phyloP scores from a whole-genome alignment of 2,113 vertebrate genomes.

The Hypomesus transpacificus region DNA sequence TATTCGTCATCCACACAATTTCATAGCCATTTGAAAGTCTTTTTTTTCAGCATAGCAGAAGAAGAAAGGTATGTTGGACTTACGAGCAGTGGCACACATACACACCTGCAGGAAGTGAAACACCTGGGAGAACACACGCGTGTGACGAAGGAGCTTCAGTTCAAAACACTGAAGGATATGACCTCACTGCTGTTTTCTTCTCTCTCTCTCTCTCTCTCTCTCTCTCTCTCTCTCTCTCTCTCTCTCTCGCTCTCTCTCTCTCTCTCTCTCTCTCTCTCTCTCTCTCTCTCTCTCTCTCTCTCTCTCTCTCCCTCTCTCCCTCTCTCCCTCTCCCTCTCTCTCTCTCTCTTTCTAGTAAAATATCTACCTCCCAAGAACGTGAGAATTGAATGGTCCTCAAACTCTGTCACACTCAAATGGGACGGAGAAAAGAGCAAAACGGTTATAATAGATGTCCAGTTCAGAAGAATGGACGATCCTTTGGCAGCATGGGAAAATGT shows the following conservation, averaged over 20 bases:
- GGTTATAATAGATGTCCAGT: constrained; percentile 46
- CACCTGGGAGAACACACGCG: too few relatives aligned
- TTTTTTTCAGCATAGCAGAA: too few relatives aligned
- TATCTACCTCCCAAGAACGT: constrained; percentile 47
- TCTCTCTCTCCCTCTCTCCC: too few relatives aligned
- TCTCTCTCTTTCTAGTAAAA: constrained; percentile 54
- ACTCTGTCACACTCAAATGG: constrained; percentile 52
- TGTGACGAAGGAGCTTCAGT: too few relatives aligned
- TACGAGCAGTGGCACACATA: too few relatives aligned
- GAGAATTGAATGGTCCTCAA: constrained; percentile 35
- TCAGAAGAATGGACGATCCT: not conserved
- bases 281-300: not conserved
- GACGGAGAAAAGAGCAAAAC: not conserved
- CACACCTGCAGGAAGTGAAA: too few relatives aligned
- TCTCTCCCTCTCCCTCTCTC: too few relatives aligned
- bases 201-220: not conserved
- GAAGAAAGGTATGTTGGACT: too few relatives aligned
- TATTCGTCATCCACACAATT: too few relatives aligned
- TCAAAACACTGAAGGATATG: too few relatives aligned
- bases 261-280: constrained; percentile 8
- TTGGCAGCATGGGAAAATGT: constrained; percentile 46
- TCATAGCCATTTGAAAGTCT: too few relatives aligned
- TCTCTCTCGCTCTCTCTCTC: not conserved
- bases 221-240: constrained; percentile 18
- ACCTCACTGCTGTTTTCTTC: not conserved